Evolutionary conservation across 2,113 vertebrate species (phyloP), one percentile per base, ranked within the genome.

Genomic region (Melanotaenia duboulayi): DNA sequence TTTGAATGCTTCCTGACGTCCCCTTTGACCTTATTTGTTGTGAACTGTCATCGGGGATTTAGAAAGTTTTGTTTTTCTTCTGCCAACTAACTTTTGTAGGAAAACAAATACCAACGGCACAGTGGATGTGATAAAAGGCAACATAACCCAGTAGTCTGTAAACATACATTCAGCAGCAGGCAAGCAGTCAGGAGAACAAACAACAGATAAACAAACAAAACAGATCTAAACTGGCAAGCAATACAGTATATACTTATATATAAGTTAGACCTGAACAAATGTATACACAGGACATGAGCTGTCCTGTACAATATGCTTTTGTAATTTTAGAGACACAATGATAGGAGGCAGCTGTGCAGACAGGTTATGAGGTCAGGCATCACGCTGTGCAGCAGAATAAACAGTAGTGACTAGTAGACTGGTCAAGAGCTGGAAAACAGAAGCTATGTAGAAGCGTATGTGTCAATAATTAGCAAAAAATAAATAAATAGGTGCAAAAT

Each of bases 61-160:
- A 25, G 12, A 60, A 40, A 24, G 20, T 67, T 76, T 37, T 60
- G 32, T 70, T 81, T 57, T 77, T 72, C 55, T 49, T 37, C 57
- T 48, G 32, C 13, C 66, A 77, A 65, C 24, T 64, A 63, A 65
- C 37, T 44, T 39, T 51, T 25, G 17, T 61, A 65, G 60, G 67
- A 60, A 64, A 65, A 54, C 35, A 64, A 70, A 78, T 74, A 82
- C 67, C 73, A 59, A 65, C 85, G 74, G 71, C 69, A 46, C 49
- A 76, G 76, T 74, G 74, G 69, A 79, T 77, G 72, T 77, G 86
- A 77, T 76, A 73, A 81, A 85, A 85, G 57, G 74, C 44, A 42
- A 63, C 64, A 71, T 84, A 80, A 80, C 67, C 63, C 66, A 50
- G 65, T 51, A 62, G 68, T 68, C 82, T 83, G 72, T 79, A 77